Percentiles rank a stretch among this genome's conserved stretches.
These are phyloP conservation scores for Spheniscus humboldti DNA, from an alignment of 2,797 vertebrate genomes.

Conservation along the genomic window DNA sequence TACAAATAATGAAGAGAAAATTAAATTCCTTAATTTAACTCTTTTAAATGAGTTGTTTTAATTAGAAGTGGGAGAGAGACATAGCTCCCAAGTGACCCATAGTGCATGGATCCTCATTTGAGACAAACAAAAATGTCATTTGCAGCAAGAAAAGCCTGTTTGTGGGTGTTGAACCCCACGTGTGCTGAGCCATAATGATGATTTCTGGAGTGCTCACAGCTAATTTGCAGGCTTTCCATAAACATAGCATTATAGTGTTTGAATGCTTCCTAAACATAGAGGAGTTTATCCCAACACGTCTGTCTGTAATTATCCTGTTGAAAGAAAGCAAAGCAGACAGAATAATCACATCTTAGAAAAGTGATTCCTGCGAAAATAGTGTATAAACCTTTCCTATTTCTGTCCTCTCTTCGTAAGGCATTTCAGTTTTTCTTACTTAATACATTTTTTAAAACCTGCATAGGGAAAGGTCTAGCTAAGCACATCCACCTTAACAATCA, in stretches of 20 bases:
- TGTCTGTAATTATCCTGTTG: conserved; percentile 24
- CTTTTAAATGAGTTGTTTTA: background rate
- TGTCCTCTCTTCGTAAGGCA: background rate
- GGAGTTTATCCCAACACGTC: conserved; percentile 10
- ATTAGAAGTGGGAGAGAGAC: background rate
- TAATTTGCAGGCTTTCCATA: conserved; percentile 45
- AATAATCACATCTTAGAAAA: conserved; percentile 8
- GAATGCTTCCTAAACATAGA: conserved; percentile 37
- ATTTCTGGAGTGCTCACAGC: conserved; percentile 1
- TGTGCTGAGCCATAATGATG: background rate
- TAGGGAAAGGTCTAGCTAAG: background rate
- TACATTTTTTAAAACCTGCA: background rate
- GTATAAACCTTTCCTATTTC: background rate
- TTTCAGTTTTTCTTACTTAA: background rate
- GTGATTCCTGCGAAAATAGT: background rate
- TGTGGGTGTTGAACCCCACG: background rate
- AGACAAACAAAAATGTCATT: background rate
- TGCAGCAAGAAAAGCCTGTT: background rate
- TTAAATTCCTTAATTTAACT: background rate
- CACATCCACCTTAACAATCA: background rate
- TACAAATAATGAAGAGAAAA: conserved; percentile 4
- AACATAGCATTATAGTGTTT: conserved; percentile 9
- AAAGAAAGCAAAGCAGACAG: conserved; percentile 18
- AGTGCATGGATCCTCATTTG: background rate
- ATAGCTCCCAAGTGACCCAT: background rate